These are phyloP conservation scores for Automeris io DNA, from an alignment of 2,888 invertebrate species.

Conservation along the genomic window DNA sequence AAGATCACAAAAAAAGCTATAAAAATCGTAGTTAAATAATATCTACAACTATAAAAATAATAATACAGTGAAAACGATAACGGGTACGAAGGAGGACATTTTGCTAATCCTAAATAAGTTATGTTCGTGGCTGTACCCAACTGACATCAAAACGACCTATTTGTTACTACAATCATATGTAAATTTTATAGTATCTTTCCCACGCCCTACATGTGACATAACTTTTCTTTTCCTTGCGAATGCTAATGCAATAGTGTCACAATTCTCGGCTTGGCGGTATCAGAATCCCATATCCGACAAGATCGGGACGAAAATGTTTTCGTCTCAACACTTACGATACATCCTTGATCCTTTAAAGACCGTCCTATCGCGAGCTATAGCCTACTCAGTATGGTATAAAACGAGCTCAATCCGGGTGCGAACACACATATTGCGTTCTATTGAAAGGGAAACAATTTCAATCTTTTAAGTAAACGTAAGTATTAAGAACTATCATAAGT, in stretches of 20 bases:
- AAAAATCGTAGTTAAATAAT: too few species aligned
- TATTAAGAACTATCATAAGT: not conserved
- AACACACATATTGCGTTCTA: conserved; percentile 2
- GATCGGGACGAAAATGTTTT: conserved; percentile 46
- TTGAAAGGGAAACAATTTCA: conserved; percentile 1
- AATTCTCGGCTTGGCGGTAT: conserved; percentile 12
- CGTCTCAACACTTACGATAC: conserved; percentile 48
- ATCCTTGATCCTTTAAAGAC: conserved; percentile 44
- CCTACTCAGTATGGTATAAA: conserved; percentile 31
- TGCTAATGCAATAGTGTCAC: conserved; percentile 1
- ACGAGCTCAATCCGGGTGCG: conserved; percentile 41
- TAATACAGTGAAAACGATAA: too few species aligned
- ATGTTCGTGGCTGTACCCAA: not conserved
- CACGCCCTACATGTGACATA: not conserved
- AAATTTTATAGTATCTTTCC: not conserved
- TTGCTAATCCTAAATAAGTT: not conserved
- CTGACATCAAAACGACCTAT: not conserved
- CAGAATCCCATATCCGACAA: conserved; percentile 39
- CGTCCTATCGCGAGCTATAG: conserved; percentile 39
- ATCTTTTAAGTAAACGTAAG: not conserved
- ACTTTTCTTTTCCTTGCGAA: not conserved
- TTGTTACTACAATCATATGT: not conserved
- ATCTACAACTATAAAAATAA: too few species aligned
- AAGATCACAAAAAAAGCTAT: too few species aligned
- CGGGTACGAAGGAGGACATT: too few species aligned